Conservation (phyloP, 35 echinoderm and acorn worm species). For the Eucidaris tribuloides region DNA sequence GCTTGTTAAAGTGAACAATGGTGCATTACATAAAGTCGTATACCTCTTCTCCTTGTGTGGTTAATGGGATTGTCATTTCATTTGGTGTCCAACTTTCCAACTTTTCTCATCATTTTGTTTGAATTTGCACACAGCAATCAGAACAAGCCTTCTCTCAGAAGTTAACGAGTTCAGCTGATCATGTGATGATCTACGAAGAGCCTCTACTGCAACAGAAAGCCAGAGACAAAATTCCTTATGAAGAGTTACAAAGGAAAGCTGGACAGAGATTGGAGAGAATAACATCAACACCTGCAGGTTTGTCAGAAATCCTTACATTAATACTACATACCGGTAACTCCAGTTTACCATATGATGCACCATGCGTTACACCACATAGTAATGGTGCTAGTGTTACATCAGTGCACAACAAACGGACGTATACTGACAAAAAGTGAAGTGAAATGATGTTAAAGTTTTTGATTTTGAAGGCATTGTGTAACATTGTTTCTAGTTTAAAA, state of each 20-base stretch:
- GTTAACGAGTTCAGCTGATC: conserved; percentile 56
- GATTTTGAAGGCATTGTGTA: too few relatives aligned
- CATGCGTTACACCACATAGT: too few relatives aligned
- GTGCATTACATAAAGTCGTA: too few relatives aligned
- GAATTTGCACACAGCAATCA: conserved; percentile 28
- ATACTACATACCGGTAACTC: too few relatives aligned
- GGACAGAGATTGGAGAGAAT: conserved; percentile 32
- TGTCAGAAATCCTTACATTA: too few relatives aligned
- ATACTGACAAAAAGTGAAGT: too few relatives aligned
- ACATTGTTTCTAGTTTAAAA: too few relatives aligned
- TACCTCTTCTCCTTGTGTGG: not conserved
- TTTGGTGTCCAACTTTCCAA: not conserved
- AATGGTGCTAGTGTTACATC: too few relatives aligned
- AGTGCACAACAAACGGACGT: too few relatives aligned
- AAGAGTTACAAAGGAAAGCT: conserved; percentile 73
- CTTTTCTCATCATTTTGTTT: not conserved
- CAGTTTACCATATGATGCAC: too few relatives aligned
- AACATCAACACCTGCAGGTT: not conserved
- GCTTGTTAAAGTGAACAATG: too few relatives aligned
- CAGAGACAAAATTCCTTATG: conserved; percentile 51
- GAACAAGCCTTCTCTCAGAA: conserved; percentile 70
- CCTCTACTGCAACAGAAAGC: conserved; percentile 83
- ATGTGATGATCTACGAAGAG: conserved; percentile 89
- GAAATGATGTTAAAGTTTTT: too few relatives aligned
- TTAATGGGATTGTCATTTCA: not conserved